Conservation (phyloP, 1,140 invertebrate species). For the Aphis gossypii region DNA sequence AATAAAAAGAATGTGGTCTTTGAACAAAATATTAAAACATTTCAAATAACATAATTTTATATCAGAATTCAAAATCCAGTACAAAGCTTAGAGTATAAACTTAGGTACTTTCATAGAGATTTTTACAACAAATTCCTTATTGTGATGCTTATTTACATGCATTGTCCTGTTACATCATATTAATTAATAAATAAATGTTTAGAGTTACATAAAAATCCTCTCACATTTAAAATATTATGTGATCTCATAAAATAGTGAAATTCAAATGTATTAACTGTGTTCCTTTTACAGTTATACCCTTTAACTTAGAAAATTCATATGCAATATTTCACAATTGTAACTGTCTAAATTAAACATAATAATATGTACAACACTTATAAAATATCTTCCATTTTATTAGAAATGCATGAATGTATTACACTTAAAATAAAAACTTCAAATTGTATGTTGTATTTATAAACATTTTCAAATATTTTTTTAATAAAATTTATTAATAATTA, state of each 20-base stretch:
- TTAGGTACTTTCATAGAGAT: not conserved
- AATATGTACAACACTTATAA: not conserved
- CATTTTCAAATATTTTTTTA: not conserved
- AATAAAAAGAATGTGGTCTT: not conserved
- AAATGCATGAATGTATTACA: not conserved
- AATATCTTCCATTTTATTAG: not conserved
- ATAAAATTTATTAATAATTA: not conserved
- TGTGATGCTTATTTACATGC: not conserved
- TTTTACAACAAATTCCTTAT: not conserved
- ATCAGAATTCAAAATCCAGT: too few relatives aligned
- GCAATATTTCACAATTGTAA: too few relatives aligned
- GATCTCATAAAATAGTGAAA: not conserved
- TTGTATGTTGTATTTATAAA: not conserved
- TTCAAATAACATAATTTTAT: not conserved
- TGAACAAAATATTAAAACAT: not conserved
- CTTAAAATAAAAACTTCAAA: not conserved
- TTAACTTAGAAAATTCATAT: not conserved
- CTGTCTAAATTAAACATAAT: not conserved
- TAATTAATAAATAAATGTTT: not conserved
- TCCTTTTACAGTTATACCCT: not conserved
- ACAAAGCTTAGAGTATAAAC: too few relatives aligned
- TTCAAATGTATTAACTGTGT: not conserved
- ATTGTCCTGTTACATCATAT: not conserved
- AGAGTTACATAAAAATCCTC: not conserved
- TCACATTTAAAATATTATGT: not conserved